Base-by-base conservation (phyloP, 1,140 invertebrate species). In the Drosophila neocordata region DNA sequence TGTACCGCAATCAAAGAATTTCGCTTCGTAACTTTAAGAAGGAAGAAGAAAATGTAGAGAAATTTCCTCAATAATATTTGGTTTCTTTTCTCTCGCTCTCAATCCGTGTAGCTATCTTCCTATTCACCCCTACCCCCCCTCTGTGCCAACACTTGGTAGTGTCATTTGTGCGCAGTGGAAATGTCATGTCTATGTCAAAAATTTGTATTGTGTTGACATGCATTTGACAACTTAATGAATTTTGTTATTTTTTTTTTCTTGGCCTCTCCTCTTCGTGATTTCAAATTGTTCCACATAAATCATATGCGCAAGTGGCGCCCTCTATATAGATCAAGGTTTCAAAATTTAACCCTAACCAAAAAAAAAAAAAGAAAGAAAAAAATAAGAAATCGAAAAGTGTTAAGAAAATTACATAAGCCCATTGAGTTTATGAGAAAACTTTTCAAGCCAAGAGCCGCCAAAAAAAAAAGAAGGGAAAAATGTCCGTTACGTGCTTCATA, bases 201-300 rank as follows among this genome's bases (percentile, higher is more conserved):
- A 38, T 60, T 72, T 72, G 38, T 82, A 88, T 79, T 87, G 88
- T 83, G 87, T 87, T 90, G 88, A 90, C 82, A 82, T 90, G 87
- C 79, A 87, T 79, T 90, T 90, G 87, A 89, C 87, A 89, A 87
- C 79, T 89, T 89, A 89, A 87, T 89, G 87, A 89, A 90, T 88
- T 90, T 87, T 69, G 31, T 31, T 52, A 59, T 44, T 53, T 44
- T n/a, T 31, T 27, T 27, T 55, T 15, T 12, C 44, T 44, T 22
- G 68, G 22, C 22, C 22, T 24, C 27, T 31, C 4, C 27, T 31
- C 27, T 31, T 3, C 27, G 27, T 31, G 27, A 31, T 31, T 31
- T 31, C 4, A 7, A 31, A 31, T 31, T 31, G 27, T 31, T 31
- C 27, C 6, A 31, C 80, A 75, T 72, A 72, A 66, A 73, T 83